Percentiles rank a stretch among this genome's conserved stretches.
Evolutionary conservation across 2,888 invertebrate genomes (phyloP).

Genomic region (Drosophila atroscutellata): DNA sequence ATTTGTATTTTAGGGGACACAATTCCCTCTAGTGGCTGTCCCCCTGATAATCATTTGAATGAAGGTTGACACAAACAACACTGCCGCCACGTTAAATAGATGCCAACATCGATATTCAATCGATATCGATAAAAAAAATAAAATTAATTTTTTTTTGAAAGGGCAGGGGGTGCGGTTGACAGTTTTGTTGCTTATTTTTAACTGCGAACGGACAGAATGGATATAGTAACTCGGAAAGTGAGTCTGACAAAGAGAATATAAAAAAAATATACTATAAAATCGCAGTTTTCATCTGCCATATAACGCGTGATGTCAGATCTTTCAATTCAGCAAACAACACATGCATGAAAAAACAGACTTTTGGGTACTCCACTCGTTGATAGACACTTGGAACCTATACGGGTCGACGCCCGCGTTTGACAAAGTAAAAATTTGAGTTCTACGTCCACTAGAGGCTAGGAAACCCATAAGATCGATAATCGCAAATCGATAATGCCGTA

Average conservation of each 20-base stretch:
- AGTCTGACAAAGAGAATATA: background rate
- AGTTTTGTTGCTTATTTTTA: background rate
- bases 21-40: background rate
- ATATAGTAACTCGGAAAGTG: background rate
- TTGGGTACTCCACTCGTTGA: background rate
- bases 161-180: background rate
- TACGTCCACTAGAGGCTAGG: background rate
- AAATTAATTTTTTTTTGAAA: background rate
- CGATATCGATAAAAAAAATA: background rate
- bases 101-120: background rate
- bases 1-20: slow-evolving; percentile 1
- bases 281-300: background rate
- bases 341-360: background rate
- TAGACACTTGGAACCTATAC: background rate
- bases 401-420: background rate
- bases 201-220: background rate
- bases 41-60: slow-evolving; percentile 13
- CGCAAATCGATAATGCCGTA: background rate
- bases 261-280: background rate
- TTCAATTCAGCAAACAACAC: background rate
- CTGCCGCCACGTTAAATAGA: background rate
- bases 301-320: background rate
- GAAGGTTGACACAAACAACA: background rate
- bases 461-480: background rate
- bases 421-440: no score